These are phyloP conservation scores for Metalampra italica DNA, from an alignment of 2,888 invertebrate species.

Conservation along the genomic window DNA sequence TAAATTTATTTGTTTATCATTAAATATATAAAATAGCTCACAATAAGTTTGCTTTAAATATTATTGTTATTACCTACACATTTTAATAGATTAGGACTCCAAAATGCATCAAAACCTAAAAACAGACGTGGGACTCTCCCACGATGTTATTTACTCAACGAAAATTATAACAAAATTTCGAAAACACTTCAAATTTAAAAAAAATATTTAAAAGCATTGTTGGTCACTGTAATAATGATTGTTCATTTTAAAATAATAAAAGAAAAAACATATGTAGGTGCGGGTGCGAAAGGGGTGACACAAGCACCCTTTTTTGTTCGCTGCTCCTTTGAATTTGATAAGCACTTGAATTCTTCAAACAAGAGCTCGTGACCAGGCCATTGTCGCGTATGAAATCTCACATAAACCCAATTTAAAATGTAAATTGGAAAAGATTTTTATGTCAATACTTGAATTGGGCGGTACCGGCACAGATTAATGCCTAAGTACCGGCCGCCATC, in stretches of 20 bases:
- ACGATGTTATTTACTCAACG: constrained; percentile 21
- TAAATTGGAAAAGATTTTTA: neutral
- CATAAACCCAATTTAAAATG: constrained; percentile 31
- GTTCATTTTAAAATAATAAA: constrained; percentile 43
- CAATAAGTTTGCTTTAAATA: too few relatives aligned
- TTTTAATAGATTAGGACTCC: neutral
- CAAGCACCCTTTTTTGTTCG: constrained; percentile 7
- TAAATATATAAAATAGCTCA: too few relatives aligned
- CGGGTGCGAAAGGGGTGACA: constrained; percentile 36
- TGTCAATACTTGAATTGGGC: neutral
- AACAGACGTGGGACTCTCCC: constrained; percentile 5
- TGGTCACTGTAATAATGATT: constrained; percentile 33
- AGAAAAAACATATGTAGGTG: constrained; percentile 61
- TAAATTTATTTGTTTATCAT: too few relatives aligned
- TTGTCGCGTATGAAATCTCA: constrained; percentile 34
- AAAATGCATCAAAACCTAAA: too few relatives aligned
- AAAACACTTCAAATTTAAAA: constrained; percentile 37
- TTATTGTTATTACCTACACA: too few relatives aligned
- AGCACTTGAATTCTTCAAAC: constrained; percentile 56
- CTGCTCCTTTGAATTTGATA: constrained; percentile 19
- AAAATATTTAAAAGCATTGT: constrained; percentile 41
- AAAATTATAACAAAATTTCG: constrained; percentile 29
- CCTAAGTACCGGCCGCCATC: too few relatives aligned
- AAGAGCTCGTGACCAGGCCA: constrained; percentile 53
- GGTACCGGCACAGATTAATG: too few relatives aligned